Conservation (phyloP, 2,113 vertebrate genomes). For the Melanocharis versteri region DNA sequence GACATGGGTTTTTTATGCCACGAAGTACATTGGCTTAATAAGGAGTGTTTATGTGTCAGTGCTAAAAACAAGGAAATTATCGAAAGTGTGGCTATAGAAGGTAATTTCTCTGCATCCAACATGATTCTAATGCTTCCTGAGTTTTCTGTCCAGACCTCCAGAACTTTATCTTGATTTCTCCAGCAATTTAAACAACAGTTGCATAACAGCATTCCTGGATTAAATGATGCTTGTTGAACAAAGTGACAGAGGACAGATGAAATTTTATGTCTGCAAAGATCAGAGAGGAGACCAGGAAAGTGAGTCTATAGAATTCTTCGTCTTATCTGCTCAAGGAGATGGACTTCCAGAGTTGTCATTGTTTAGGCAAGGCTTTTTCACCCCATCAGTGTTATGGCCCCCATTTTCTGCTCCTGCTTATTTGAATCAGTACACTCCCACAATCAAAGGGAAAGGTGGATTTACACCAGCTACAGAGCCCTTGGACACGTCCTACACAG, state of each 20-base stretch:
- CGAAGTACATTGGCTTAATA: not conserved
- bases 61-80: not conserved
- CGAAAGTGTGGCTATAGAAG: not conserved
- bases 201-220: not conserved
- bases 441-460: not conserved
- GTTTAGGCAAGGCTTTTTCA: not conserved
- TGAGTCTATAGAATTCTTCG: not conserved
- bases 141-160: not conserved
- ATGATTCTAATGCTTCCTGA: not conserved
- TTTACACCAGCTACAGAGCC: not conserved
- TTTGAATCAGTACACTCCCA: not conserved
- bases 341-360: not conserved
- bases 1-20: not conserved
- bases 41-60: not conserved
- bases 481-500: not conserved
- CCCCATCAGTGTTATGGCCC: not conserved
- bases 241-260: not conserved
- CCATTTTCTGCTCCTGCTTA: not conserved
- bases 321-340: not conserved
- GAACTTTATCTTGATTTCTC: not conserved
- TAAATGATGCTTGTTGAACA: not conserved
- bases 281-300: not conserved
- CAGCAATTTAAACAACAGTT: not conserved
- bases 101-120: not conserved
- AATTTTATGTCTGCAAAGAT: not conserved